phyloP scores from a whole-genome alignment of 1,140 invertebrate species.

The Antheraea pernyi region DNA sequence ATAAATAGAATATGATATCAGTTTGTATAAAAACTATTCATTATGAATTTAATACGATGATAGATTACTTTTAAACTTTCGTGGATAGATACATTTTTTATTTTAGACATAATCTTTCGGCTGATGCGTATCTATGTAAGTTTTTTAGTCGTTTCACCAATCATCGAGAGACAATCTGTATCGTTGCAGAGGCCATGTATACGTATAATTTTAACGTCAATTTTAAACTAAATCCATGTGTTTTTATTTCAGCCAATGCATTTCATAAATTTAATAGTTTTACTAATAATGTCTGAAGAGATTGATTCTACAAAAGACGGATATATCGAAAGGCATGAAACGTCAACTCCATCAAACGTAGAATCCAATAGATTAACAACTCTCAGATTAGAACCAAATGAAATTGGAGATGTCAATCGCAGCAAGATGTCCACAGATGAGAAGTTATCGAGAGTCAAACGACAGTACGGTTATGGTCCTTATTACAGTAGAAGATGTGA shows the following conservation, averaged over 20 bases:
- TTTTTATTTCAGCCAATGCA: slow-evolving; percentile 11
- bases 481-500: slow-evolving; percentile 31
- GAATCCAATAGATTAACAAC: slow-evolving; percentile 35
- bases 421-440: slow-evolving; percentile 19
- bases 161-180: too few relatives aligned
- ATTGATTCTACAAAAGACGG: slow-evolving; percentile 18
- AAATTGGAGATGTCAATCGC: slow-evolving; percentile 23
- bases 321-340: slow-evolving; percentile 8
- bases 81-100: too few relatives aligned
- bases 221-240: too few relatives aligned
- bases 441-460: slow-evolving; percentile 37
- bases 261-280: slow-evolving; percentile 10
- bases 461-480: slow-evolving; percentile 39
- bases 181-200: too few relatives aligned
- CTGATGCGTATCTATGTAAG: too few relatives aligned
- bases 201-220: too few relatives aligned
- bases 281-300: slow-evolving; percentile 11
- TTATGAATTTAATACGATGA: too few relatives aligned
- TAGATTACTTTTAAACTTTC: too few relatives aligned
- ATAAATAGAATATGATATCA: too few relatives aligned
- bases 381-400: slow-evolving; percentile 31
- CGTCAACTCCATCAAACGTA: slow-evolving; percentile 16
- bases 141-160: too few relatives aligned
- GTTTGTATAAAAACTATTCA: too few relatives aligned
- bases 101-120: too few relatives aligned